Percentiles rank a stretch among this genome's conserved stretches.
Conservation (phyloP, 2,797 vertebrate genomes). For the Tympanoctomys barrerae region DNA sequence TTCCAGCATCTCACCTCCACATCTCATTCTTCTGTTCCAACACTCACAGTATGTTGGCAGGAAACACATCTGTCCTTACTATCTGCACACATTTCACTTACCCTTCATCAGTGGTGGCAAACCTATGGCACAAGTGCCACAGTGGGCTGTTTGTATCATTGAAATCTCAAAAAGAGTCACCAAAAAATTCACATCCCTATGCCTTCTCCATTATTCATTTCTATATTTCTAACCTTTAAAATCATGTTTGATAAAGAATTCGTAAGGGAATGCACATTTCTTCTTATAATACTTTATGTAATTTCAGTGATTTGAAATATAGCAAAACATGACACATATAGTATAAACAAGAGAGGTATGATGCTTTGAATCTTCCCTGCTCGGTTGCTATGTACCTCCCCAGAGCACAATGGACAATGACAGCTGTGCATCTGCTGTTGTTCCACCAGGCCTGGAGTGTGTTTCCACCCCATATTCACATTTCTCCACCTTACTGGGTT, state of each 20-base stretch:
- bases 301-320: slow-evolving; percentile 21
- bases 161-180: not conserved
- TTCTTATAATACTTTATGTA: slow-evolving; percentile 2
- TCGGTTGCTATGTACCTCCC: not conserved
- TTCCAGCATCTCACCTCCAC: too few species aligned
- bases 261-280: not conserved
- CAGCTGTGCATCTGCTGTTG: not conserved
- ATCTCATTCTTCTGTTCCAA: too few species aligned
- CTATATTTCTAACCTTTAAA: not conserved
- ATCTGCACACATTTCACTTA: not conserved
- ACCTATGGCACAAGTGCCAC: not conserved
- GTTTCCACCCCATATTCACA: accelerated
- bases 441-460: not conserved
- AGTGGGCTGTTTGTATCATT: not conserved
- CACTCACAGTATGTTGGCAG: not conserved
- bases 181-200: not conserved
- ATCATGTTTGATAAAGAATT: not conserved
- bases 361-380: not conserved
- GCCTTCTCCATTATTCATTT: not conserved
- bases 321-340: not conserved
- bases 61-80: not conserved
- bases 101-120: not conserved
- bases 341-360: not conserved
- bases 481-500: not conserved
- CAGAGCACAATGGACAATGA: too few species aligned